Evolutionary conservation across 2,888 invertebrate genomes (phyloP).

Genomic region (Schizotus pectinicornis): DNA sequence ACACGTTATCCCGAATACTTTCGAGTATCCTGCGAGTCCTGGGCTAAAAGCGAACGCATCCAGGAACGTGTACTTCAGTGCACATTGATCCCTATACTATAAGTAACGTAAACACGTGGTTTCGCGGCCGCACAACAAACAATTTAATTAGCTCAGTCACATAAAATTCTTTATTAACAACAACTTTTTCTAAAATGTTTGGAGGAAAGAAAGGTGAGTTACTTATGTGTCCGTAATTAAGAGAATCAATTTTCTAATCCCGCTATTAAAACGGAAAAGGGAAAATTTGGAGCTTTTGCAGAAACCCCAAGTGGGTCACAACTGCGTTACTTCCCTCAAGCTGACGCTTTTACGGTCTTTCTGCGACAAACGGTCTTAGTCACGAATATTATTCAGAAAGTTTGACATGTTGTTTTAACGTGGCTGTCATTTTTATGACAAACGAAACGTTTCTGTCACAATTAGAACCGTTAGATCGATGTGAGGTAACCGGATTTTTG

Average conservation of each 20-base stretch:
- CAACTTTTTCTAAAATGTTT: constrained; percentile 24
- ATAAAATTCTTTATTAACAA: neutral
- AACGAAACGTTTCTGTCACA: neutral
- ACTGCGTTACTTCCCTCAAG: constrained; percentile 3
- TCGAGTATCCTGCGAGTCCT: constrained; percentile 16
- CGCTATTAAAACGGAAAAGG: no score
- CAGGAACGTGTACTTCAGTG: constrained; percentile 17
- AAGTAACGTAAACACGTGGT: constrained; percentile 20
- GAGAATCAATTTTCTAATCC: no score
- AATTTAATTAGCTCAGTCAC: constrained; percentile 2
- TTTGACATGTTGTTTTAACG: constrained; percentile 4
- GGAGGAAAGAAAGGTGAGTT: constrained; percentile 28
- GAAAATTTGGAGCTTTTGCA: no score
- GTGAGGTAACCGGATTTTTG: no score
- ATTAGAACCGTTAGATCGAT: neutral
- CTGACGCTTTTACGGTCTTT: neutral
- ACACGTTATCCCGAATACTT: constrained; percentile 12
- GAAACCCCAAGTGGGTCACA: neutral
- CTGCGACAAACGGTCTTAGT: constrained; percentile 7
- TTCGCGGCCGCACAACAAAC: neutral
- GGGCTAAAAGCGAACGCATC: constrained; percentile 10
- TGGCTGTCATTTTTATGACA: constrained; percentile 5
- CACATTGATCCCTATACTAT: constrained; percentile 15
- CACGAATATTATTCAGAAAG: constrained; percentile 1
- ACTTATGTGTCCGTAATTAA: constrained; percentile 1